These are phyloP conservation scores for Epicauta chinensis DNA, from an alignment of 1,140 invertebrate species.

Conservation along the genomic window DNA sequence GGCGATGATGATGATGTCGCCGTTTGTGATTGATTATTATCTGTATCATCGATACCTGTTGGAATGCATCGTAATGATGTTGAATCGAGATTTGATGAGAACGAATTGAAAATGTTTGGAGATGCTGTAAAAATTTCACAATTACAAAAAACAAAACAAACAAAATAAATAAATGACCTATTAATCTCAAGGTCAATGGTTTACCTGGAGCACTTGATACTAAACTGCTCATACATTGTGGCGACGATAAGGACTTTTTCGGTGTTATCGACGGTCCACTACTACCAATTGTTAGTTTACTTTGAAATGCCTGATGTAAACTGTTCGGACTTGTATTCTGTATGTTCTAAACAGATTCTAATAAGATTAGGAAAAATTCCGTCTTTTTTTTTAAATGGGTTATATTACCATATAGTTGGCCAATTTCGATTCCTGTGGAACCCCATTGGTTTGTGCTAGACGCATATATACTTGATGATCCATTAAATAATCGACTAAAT, in stretches of 20 bases:
- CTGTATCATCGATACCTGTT: slow-evolving; percentile 29
- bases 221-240: background rate
- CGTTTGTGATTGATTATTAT: slow-evolving; percentile 30
- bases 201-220: slow-evolving; percentile 12
- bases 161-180: no score
- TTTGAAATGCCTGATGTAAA: slow-evolving; percentile 10
- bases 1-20: background rate
- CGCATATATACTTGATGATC: slow-evolving; percentile 33
- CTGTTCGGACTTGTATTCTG: slow-evolving; percentile 4
- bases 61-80: slow-evolving; percentile 16
- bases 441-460: slow-evolving; percentile 58
- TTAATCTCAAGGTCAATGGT: no score
- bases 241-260: slow-evolving; percentile 4
- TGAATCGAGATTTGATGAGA: slow-evolving; percentile 20
- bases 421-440: slow-evolving; percentile 78
- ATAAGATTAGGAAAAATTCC: background rate
- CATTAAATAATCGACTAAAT: slow-evolving; percentile 20
- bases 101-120: slow-evolving; percentile 36
- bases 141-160: no score
- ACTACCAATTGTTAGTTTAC: slow-evolving; percentile 9
- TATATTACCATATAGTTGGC: slow-evolving; percentile 71
- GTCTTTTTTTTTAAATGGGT: background rate
- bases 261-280: slow-evolving; percentile 4
- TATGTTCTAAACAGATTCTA: slow-evolving; percentile 1
- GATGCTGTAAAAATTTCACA: slow-evolving; percentile 26